Conservation (phyloP, 2,888 invertebrate genomes). For the Andrena camellia region DNA sequence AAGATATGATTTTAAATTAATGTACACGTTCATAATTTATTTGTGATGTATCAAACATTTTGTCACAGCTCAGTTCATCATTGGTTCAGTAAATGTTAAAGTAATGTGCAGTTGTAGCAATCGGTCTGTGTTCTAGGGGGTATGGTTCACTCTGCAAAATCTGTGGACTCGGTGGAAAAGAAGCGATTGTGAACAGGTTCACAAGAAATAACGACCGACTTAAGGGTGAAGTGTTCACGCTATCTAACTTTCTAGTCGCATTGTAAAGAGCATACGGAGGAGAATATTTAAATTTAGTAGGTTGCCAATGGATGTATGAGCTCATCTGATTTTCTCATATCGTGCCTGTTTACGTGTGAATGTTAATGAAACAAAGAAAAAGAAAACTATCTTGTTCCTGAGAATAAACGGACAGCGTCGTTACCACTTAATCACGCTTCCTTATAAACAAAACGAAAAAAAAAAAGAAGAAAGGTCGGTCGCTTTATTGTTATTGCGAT, state of each 20-base stretch:
- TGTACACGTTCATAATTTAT: slow-evolving; percentile 11
- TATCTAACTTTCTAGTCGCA: slow-evolving; percentile 78
- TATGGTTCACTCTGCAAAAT: slow-evolving; percentile 72
- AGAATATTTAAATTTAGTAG: slow-evolving; percentile 39
- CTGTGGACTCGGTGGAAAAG: slow-evolving; percentile 72
- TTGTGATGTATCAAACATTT: slow-evolving; percentile 5
- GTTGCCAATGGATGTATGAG: slow-evolving; percentile 47
- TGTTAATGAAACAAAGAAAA: slow-evolving; percentile 49
- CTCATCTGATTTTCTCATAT: slow-evolving; percentile 42
- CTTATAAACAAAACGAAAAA: slow-evolving; percentile 17
- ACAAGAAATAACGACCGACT: slow-evolving; percentile 46
- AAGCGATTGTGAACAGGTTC: slow-evolving; percentile 71
- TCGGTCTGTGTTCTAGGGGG: slow-evolving; percentile 69
- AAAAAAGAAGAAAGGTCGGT: slow-evolving; percentile 8
- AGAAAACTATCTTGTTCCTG: slow-evolving; percentile 58
- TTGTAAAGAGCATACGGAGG: slow-evolving; percentile 54
- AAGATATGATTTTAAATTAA: slow-evolving; percentile 13
- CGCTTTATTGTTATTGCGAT: slow-evolving; percentile 2
- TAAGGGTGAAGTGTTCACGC: slow-evolving; percentile 55
- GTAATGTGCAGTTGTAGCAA: slow-evolving; percentile 17
- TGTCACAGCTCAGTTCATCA: slow-evolving; percentile 59
- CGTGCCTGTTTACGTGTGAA: slow-evolving; percentile 49
- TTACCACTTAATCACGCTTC: slow-evolving; percentile 57
- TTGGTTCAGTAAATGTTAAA: slow-evolving; percentile 25
- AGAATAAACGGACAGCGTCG: slow-evolving; percentile 61